These are phyloP conservation scores for Hecatera dysodea DNA, from an alignment of 2,888 invertebrate genomes.

Conservation along the genomic window DNA sequence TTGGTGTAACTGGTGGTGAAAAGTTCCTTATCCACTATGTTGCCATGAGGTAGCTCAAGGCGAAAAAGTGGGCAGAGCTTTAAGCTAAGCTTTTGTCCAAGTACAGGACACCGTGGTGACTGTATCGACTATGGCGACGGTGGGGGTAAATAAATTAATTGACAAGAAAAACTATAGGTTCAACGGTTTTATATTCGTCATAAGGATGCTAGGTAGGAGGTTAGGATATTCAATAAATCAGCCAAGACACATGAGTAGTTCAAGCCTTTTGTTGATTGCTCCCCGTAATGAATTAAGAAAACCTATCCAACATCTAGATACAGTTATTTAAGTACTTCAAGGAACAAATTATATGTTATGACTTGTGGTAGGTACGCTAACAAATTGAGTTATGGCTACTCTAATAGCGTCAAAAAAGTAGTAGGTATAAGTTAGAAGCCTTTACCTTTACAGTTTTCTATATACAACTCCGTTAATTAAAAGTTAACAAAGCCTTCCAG, in stretches of 20 bases:
- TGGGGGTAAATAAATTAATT: not conserved
- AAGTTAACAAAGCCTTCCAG: conserved; percentile 81
- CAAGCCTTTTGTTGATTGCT: not conserved
- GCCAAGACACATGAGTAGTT: not conserved
- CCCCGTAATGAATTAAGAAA: conserved; percentile 6
- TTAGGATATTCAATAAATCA: not conserved
- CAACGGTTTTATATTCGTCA: not conserved
- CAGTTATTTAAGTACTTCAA: conserved; percentile 1
- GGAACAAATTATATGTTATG: conserved; percentile 11
- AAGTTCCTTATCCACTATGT: not conserved
- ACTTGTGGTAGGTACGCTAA: conserved; percentile 33
- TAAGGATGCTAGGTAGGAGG: too few species aligned
- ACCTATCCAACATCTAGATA: not conserved
- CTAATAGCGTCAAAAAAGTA: conserved; percentile 45
- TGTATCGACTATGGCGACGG: too few species aligned
- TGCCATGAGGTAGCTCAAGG: not conserved
- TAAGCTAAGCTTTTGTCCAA: not conserved
- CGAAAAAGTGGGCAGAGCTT: too few species aligned
- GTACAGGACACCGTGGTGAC: not conserved
- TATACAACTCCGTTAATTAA: conserved; percentile 80
- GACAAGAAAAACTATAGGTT: not conserved
- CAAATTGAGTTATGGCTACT: conserved; percentile 44
- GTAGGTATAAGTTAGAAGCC: conserved; percentile 37
- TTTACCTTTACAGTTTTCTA: conserved; percentile 66
- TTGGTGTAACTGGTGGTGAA: not conserved